A percentile compares a stretch with the other conserved stretches of the same genome.
Conservation (phyloP, 2,888 invertebrate genomes). For the Ernsta delagoae region DNA sequence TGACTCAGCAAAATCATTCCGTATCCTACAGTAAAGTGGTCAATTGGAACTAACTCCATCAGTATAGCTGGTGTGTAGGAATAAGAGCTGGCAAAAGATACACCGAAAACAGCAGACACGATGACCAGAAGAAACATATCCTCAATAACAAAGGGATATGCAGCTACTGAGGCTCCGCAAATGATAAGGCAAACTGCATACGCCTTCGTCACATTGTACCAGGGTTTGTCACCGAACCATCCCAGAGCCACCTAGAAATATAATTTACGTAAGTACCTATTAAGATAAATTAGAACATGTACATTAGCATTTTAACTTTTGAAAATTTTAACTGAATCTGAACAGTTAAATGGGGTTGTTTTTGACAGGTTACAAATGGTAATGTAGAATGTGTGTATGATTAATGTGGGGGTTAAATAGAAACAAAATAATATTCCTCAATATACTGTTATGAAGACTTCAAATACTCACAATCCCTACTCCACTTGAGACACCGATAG, state of each 20-base stretch:
- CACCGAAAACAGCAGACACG: conserved; percentile 90
- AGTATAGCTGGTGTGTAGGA: conserved; percentile 95
- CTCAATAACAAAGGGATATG: conserved; percentile 84
- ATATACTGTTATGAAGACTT: too few relatives aligned
- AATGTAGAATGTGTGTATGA: too few relatives aligned
- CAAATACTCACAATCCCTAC: conserved; percentile 90
- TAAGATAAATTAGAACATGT: too few relatives aligned
- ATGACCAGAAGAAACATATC: conserved; percentile 76
- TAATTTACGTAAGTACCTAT: not conserved
- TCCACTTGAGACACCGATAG: conserved; percentile 94
- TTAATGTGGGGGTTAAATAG: too few relatives aligned
- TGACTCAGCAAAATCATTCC: conserved; percentile 95
- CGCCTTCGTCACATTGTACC: conserved; percentile 93
- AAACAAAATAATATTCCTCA: too few relatives aligned
- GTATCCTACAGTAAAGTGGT: conserved; percentile 96
- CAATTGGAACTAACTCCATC: conserved; percentile 94
- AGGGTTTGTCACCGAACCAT: conserved; percentile 94
- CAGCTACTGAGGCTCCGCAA: conserved; percentile 86
- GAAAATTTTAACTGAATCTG: too few relatives aligned
- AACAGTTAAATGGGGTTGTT: too few relatives aligned
- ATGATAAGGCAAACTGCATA: conserved; percentile 91
- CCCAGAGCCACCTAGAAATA: conserved; percentile 89
- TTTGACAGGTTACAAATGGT: too few relatives aligned
- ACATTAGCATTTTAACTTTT: too few relatives aligned
- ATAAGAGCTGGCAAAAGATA: conserved; percentile 96